Evolutionary conservation across 2,113 vertebrate genomes (phyloP), one percentile per base, ranked within the genome.

Genomic region (Erinaceus europaeus): DNA sequence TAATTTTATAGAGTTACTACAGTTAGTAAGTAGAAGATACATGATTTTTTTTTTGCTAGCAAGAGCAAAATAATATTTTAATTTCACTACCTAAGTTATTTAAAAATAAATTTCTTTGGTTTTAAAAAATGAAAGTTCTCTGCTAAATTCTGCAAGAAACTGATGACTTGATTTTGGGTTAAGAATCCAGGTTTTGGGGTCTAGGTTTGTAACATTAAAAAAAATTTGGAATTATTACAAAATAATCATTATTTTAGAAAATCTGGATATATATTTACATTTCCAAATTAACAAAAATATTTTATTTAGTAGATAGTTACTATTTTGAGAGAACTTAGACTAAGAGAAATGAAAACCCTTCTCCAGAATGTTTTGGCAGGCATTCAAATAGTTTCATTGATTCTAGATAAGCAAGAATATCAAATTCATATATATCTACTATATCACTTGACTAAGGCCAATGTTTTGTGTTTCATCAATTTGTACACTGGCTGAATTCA

Each of bases 351-450:
- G 9, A 77, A 71, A 67, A 53, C 74, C 82, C 9, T 61, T 73
- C 59, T 74, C 9, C 27, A 69, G 5, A 82, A 78, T 44, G 15
- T 17, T 68, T 73, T 73, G 34, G 20, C 52, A 64, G 29, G 4
- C 23, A 77, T 38, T 88, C 40, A 42, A 2, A 78, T 65, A 40
- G 3, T 59, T 71, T 78, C 40, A 75, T 14, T 68, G 27, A 53
- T 50, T 84, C 12, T 15, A 67, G 36, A 91, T 50, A 72, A 74
- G 62, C 5, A 69, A 3, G 21, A 55, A 11, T 73, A 46, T 72
- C 46, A 78, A 42, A 68, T 89, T 81, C 27, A 79, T 65, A 74
- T 65, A 79, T 65, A 74, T 65, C 67, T 34, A 38, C 53, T 85
- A 75, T 15, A 50, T 5, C 17, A 32, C 1, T 53, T 27, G 9